Percentiles rank a stretch among this genome's conserved stretches.
These are phyloP conservation scores for Tinea semifulvella DNA, from an alignment of 2,888 invertebrate species.

Conservation along the genomic window DNA sequence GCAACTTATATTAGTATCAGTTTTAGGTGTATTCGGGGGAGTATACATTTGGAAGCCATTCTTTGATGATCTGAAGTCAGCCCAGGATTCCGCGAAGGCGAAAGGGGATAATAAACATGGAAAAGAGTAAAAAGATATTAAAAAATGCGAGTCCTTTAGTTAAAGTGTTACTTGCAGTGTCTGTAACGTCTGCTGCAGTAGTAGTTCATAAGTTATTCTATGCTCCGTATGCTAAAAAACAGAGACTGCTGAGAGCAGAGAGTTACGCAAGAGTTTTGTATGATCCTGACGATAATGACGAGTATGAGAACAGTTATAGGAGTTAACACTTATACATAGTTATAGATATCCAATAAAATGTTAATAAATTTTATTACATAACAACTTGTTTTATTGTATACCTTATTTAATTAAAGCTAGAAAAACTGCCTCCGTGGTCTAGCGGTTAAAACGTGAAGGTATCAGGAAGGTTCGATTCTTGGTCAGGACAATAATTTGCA, in stretches of 20 bases:
- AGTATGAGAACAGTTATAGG: not conserved
- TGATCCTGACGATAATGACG: not conserved
- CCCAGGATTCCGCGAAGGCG: slow-evolving; percentile 14
- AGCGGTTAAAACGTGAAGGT: too few species aligned
- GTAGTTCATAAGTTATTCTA: slow-evolving; percentile 33
- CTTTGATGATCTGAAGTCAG: slow-evolving; percentile 32
- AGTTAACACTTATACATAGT: not conserved
- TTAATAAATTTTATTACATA: slow-evolving; percentile 6
- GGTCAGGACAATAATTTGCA: too few species aligned
- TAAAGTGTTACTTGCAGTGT: slow-evolving; percentile 36
- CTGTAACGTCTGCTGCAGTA: slow-evolving; percentile 36
- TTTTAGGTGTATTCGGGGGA: slow-evolving; percentile 53
- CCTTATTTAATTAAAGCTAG: too few species aligned
- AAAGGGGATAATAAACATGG: slow-evolving; percentile 30
- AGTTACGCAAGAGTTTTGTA: slow-evolving; percentile 43
- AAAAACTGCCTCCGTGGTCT: too few species aligned
- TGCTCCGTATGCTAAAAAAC: slow-evolving; percentile 31
- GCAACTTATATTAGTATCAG: slow-evolving; percentile 43
- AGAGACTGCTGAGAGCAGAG: slow-evolving; percentile 36
- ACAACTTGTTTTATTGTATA: not conserved
- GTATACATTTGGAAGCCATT: slow-evolving; percentile 63
- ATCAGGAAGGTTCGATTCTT: too few species aligned
- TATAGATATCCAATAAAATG: not conserved
- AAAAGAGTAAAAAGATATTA: slow-evolving; percentile 28
- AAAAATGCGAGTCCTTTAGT: slow-evolving; percentile 36